These are phyloP conservation scores for Micrastur ruficollis DNA, from an alignment of 2,797 vertebrate species.

Conservation along the genomic window DNA sequence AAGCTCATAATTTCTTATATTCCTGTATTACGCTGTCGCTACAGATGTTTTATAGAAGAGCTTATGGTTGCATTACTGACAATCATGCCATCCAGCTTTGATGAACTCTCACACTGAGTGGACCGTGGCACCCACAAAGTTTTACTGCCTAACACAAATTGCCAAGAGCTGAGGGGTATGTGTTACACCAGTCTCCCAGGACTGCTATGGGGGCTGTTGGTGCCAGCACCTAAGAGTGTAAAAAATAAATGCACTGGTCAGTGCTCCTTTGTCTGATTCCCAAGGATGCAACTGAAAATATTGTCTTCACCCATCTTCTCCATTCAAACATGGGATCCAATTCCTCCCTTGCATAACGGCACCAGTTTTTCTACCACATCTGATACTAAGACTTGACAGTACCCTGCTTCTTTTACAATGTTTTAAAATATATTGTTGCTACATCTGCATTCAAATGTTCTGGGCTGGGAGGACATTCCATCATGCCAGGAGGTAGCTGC, in stretches of 20 bases:
- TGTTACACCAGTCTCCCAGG: not conserved
- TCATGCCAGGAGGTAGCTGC: not conserved
- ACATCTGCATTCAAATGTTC: not conserved
- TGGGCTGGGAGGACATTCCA: not conserved
- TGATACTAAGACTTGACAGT: rapidly evolving
- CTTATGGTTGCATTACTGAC: not conserved
- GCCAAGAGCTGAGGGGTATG: not conserved
- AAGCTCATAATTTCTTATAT: not conserved
- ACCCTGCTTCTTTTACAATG: not conserved
- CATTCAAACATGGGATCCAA: not conserved
- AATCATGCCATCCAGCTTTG: not conserved
- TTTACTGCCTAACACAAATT: not conserved
- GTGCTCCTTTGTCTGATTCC: not conserved
- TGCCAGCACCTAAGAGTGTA: not conserved
- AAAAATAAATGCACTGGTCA: not conserved
- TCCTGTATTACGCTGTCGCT: not conserved
- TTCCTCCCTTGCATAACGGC: not conserved
- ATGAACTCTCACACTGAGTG: not conserved
- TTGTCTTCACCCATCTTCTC: not conserved
- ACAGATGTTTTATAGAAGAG: not conserved
- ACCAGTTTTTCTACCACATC: not conserved
- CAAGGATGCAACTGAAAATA: not conserved
- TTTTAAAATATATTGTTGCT: not conserved
- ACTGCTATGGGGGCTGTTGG: not conserved
- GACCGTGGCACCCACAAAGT: not conserved